These are phyloP conservation scores for Cyclophora punctaria DNA, from an alignment of 2,888 invertebrate genomes.

Conservation along the genomic window DNA sequence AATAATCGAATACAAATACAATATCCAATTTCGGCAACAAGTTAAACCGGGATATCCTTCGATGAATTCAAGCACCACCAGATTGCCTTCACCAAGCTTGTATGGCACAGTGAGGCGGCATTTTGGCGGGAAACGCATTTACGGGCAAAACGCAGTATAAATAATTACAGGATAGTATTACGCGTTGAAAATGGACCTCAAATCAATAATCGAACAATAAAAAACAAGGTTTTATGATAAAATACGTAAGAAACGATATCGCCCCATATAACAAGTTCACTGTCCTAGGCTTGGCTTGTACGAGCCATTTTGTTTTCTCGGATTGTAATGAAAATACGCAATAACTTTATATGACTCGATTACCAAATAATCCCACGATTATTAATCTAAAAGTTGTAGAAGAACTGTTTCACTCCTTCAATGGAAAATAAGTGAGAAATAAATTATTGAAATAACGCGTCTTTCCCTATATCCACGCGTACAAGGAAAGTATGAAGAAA, in stretches of 20 bases:
- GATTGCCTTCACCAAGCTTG: conserved; percentile 40
- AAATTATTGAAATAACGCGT: conserved; percentile 70
- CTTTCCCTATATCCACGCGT: conserved; percentile 69
- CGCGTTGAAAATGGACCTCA: not conserved
- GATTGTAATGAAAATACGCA: conserved; percentile 72
- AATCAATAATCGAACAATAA: conserved; percentile 14
- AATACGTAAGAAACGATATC: conserved; percentile 53
- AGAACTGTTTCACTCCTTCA: conserved; percentile 61
- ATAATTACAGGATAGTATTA: conserved; percentile 11
- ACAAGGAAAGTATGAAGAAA: conserved; percentile 68
- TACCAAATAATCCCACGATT: conserved; percentile 59
- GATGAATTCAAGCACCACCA: conserved; percentile 25
- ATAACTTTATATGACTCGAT: conserved; percentile 61
- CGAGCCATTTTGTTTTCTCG: conserved; percentile 76
- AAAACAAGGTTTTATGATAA: conserved; percentile 22
- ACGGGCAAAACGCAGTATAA: conserved; percentile 19
- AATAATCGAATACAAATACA: conserved; percentile 12
- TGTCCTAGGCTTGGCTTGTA: conserved; percentile 71
- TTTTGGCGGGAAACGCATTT: conserved; percentile 73
- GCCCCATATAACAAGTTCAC: conserved; percentile 69
- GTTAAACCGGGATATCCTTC: conserved; percentile 42
- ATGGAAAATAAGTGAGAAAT: conserved; percentile 72
- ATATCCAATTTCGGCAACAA: conserved; percentile 32
- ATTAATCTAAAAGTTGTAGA: conserved; percentile 64
- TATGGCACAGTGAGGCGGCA: conserved; percentile 52